Percentiles rank a stretch among this genome's conserved stretches.
Evolutionary conservation across 2,888 invertebrate genomes (phyloP).

Genomic region (Palloptera scutellata): DNA sequence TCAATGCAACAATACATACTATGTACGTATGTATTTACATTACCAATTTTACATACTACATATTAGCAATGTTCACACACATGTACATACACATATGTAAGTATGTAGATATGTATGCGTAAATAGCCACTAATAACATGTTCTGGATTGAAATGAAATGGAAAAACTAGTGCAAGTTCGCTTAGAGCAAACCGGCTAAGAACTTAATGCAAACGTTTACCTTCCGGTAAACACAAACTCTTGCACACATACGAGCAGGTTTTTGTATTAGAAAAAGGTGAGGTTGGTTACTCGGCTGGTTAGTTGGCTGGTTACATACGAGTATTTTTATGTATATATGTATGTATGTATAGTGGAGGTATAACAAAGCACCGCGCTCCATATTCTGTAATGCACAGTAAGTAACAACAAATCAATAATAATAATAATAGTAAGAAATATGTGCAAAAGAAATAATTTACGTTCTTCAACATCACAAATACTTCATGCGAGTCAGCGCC

Average conservation of each 20-base stretch:
- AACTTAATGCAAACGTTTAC: conserved; percentile 31
- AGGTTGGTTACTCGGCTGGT: conserved; percentile 20
- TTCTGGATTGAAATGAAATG: conserved; percentile 18
- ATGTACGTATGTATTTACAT: no score
- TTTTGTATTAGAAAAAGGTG: conserved; percentile 20
- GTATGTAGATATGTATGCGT: background rate
- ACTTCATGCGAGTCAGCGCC: no score
- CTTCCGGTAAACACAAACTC: conserved; percentile 34
- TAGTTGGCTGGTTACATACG: conserved; percentile 2
- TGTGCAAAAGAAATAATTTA: conserved; percentile 14
- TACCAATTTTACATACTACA: background rate
- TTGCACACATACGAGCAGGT: conserved; percentile 3
- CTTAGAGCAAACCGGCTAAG: conserved; percentile 23
- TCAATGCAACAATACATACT: no score
- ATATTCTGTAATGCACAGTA: conserved; percentile 7
- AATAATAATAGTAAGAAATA: no score
- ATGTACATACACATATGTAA: conserved; percentile 10
- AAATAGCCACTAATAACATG: conserved; percentile 23
- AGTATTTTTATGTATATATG: no score
- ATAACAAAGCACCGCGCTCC: conserved; percentile 14
- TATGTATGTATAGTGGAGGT: background rate
- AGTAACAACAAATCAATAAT: conserved; percentile 5
- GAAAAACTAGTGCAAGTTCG: conserved; percentile 40
- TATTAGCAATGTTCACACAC: background rate
- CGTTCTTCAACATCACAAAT: conserved; percentile 1